These are phyloP conservation scores for Blennius ocellaris DNA, from an alignment of 2,113 vertebrate species.

Conservation along the genomic window DNA sequence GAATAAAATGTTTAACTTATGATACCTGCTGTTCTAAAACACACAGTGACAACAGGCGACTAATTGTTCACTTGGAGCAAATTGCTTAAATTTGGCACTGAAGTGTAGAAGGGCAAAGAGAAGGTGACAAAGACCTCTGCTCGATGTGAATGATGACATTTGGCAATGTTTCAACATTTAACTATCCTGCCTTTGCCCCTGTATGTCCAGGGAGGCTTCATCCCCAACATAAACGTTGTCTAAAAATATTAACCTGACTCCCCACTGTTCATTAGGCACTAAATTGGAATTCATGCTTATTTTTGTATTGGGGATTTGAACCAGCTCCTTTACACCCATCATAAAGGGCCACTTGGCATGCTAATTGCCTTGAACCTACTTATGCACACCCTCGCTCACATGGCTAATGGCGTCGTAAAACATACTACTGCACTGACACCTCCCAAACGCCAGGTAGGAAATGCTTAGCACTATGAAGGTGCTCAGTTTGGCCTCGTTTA, in stretches of 20 bases:
- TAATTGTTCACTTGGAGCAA: constrained; percentile 75
- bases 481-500: constrained; percentile 77
- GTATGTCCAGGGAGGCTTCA: constrained; percentile 62
- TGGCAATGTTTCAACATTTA: constrained; percentile 69
- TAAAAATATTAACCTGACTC: constrained; percentile 76
- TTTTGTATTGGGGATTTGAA: constrained; percentile 74
- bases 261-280: constrained; percentile 69
- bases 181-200: constrained; percentile 63
- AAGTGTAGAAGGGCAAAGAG: constrained; percentile 56
- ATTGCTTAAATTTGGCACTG: constrained; percentile 65
- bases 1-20: constrained; percentile 64
- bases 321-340: constrained; percentile 73
- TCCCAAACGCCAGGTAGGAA: constrained; percentile 79
- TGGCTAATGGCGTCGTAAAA: constrained; percentile 85
- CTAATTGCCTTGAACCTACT: constrained; percentile 82
- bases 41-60: constrained; percentile 53
- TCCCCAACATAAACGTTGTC: constrained; percentile 70
- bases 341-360: constrained; percentile 81
- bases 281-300: constrained; percentile 79
- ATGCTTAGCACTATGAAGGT: constrained; percentile 75
- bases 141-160: constrained; percentile 65
- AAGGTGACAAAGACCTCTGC: constrained; percentile 61
- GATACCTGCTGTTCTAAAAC: constrained; percentile 53
- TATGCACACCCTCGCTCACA: constrained; percentile 75
- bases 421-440: constrained; percentile 73